These are phyloP conservation scores for Seriola rivoliana DNA, from an alignment of 2,113 vertebrate genomes.

Conservation along the genomic window DNA sequence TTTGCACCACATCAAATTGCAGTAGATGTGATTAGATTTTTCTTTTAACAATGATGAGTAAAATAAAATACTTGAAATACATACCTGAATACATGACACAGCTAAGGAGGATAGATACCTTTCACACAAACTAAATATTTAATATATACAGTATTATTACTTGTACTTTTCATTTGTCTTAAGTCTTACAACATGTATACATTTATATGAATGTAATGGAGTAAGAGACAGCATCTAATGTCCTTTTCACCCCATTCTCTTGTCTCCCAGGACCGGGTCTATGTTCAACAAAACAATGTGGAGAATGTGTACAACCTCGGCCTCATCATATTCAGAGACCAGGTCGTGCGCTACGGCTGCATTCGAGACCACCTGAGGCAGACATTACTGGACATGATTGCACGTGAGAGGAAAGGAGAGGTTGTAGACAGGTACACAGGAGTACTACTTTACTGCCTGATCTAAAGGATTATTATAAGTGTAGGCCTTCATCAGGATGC, in stretches of 20 bases:
- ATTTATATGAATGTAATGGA: not conserved
- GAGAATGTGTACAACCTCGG: conserved; percentile 99
- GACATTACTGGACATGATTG: conserved; percentile 97
- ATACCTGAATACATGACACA: not conserved
- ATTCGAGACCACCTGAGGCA: conserved; percentile 95
- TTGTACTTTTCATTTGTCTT: not conserved
- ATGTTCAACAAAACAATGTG: conserved; percentile 97
- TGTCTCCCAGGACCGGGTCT: conserved; percentile 86
- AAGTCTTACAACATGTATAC: not conserved
- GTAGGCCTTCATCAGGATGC: not conserved
- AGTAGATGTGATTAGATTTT: not conserved
- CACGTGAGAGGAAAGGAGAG: conserved; percentile 95
- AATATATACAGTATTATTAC: not conserved
- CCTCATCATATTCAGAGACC: conserved; percentile 97
- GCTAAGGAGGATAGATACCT: not conserved
- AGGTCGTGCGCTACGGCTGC: conserved; percentile 95
- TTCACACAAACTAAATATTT: not conserved
- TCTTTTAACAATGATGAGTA: not conserved
- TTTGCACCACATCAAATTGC: not conserved
- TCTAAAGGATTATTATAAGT: not conserved
- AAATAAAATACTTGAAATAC: not conserved
- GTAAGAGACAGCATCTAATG: not conserved
- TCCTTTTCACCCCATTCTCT: not conserved
- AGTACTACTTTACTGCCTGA: not conserved
- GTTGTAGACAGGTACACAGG: conserved; percentile 93